phyloP scores from a whole-genome alignment of 2,113 vertebrate species.

The Nothobranchius kuhntae region DNA sequence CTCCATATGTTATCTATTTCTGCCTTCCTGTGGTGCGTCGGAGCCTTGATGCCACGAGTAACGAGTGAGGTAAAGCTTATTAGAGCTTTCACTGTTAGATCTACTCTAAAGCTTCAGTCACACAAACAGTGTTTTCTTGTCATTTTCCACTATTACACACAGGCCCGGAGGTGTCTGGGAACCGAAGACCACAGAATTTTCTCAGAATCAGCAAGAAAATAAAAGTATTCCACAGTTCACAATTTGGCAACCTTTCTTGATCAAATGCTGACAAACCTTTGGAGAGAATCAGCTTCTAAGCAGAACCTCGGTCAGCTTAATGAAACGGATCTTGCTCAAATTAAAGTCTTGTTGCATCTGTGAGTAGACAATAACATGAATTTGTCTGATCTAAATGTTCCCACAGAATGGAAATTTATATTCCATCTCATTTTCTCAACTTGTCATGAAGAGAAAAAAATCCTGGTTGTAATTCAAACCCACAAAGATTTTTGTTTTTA shows the following conservation, averaged over 20 bases:
- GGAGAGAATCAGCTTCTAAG: conserved; percentile 11
- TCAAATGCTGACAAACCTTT: conserved; percentile 19
- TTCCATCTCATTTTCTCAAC: neutral
- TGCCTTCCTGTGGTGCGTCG: conserved; percentile 33
- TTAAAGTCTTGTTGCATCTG: conserved; percentile 17
- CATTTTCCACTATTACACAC: conserved; percentile 23
- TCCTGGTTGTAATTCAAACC: no score
- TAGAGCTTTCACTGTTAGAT: conserved; percentile 52
- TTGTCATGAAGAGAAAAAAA: no score
- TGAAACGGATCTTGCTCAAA: conserved; percentile 9
- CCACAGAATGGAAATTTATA: conserved; percentile 4
- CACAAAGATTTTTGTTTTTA: no score
- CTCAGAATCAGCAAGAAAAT: conserved; percentile 14
- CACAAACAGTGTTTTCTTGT: conserved; percentile 29
- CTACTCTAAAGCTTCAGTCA: conserved; percentile 34
- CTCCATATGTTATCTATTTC: conserved; percentile 56
- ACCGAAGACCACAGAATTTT: conserved; percentile 27
- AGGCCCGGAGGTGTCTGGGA: conserved; percentile 20
- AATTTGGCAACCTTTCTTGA: neutral
- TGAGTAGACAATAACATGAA: conserved; percentile 19
- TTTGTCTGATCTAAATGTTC: conserved; percentile 12
- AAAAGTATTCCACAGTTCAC: conserved; percentile 4
- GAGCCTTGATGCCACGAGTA: conserved; percentile 39
- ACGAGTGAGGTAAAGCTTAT: conserved; percentile 60
- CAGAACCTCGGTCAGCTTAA: conserved; percentile 7